Evolutionary conservation across 2,113 vertebrate genomes (phyloP), one percentile per base, ranked within the genome.

Genomic region (Stomatorhinus ivindoensis): DNA sequence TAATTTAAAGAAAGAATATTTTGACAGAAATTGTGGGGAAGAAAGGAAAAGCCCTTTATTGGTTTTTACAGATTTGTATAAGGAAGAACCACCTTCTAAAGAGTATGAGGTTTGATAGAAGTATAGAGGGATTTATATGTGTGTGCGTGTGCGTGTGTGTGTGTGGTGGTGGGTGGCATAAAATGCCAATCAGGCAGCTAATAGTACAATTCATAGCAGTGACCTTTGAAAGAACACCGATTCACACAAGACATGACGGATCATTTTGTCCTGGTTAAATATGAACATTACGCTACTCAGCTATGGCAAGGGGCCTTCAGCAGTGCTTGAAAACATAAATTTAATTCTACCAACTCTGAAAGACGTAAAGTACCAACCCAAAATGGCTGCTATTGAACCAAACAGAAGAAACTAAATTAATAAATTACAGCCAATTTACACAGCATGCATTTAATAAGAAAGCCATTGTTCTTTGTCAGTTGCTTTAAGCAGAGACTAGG

Each of bases 201-300:
- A 90, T 69, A 88, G 80, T 50, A 31, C 48, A 47, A 24, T 19
- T 19, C 7, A 0, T 44, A 47, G 82, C 39, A 69, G 89, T 87
- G 89, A 90, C 89, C 69, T 90, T 87, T 90, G 42, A 44, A 55
- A 51, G 47, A 82, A 80, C 39, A 58, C 86, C 42, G 31, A 90
- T 55, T n/a, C 46, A 27, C 65, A 82, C 39, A 17, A 46, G 46
- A 87, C 83, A 89, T 89, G 58, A 85, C 1, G 24, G 88, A 85
- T 85, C 82, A 42, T 21, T 39, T 31, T 61, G 44, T 51, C 15
- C 27, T 13, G 58, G 44, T 55, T 58, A 87, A 58, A 15, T 55
- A 87, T 87, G 47, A 51, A 86, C 31, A 35, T 42, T 73, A 31
- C 51, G 1, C 50, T 42, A 46, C 10, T 44, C 39, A n/a, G 80